Evolutionary conservation across 2,113 vertebrate genomes (phyloP).

Genomic region (Brachyhypopomus occidentalis): DNA sequence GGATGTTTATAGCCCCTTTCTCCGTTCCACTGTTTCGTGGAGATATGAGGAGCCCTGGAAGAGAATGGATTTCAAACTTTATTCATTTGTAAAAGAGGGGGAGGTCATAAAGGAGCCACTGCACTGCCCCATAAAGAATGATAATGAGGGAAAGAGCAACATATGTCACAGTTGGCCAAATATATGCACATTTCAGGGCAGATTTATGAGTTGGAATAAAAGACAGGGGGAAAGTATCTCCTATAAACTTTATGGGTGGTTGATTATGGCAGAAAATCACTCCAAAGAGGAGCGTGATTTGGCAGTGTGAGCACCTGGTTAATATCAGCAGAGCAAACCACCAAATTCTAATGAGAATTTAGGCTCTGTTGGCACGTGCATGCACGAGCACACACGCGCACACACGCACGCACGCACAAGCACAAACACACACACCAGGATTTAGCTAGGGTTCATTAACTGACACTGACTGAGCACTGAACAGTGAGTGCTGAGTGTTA

Average conservation of each 20-base stretch:
- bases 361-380: slow-evolving; percentile 2
- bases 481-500: slow-evolving; percentile 3
- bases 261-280: slow-evolving; percentile 47
- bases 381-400: background rate
- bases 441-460: slow-evolving; percentile 13
- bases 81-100: slow-evolving; percentile 46
- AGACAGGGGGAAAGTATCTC: slow-evolving; percentile 37
- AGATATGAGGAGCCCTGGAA: slow-evolving; percentile 38
- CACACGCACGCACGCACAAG: slow-evolving; percentile 8
- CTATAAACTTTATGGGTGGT: slow-evolving; percentile 42
- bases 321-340: slow-evolving; percentile 32
- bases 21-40: slow-evolving; percentile 46
- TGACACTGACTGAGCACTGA: slow-evolving; percentile 21
- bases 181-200: slow-evolving; percentile 34
- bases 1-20: slow-evolving; percentile 42
- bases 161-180: slow-evolving; percentile 55
- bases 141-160: slow-evolving; percentile 58
- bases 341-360: slow-evolving; percentile 43
- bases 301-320: slow-evolving; percentile 35
- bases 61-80: slow-evolving; percentile 48
- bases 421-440: slow-evolving; percentile 4
- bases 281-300: slow-evolving; percentile 33
- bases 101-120: slow-evolving; percentile 32
- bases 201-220: slow-evolving; percentile 53
- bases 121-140: slow-evolving; percentile 57